Percentiles rank a stretch among this genome's conserved stretches.
These are phyloP conservation scores for Agrotis puta DNA, from an alignment of 2,888 invertebrate species.

Conservation along the genomic window DNA sequence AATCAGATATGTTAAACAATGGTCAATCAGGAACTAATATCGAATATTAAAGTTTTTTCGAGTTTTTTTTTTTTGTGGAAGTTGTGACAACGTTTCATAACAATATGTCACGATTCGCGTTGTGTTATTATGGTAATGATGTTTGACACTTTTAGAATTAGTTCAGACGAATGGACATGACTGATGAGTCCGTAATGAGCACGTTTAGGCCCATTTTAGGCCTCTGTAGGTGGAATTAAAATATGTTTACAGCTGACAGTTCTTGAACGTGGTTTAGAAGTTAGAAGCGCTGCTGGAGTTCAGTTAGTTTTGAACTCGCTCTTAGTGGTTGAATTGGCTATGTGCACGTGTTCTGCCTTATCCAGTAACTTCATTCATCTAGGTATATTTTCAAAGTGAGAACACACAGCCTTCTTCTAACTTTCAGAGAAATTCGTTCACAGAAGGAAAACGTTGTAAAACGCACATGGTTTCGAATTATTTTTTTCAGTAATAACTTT, in stretches of 20 bases:
- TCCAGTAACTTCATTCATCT: constrained; percentile 1
- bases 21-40: constrained; percentile 45
- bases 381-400: constrained; percentile 11
- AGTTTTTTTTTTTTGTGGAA: constrained; percentile 33
- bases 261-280: too few species aligned
- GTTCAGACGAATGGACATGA: constrained; percentile 10
- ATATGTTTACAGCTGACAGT: too few species aligned
- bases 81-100: constrained; percentile 14
- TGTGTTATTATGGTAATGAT: constrained; percentile 40
- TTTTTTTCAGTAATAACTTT: not conserved
- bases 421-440: too few species aligned
- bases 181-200: not conserved
- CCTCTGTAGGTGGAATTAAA: too few species aligned
- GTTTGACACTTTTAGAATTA: constrained; percentile 13
- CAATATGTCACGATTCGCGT: constrained; percentile 56
- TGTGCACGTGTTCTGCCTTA: not conserved
- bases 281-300: too few species aligned
- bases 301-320: too few species aligned
- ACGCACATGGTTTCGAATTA: not conserved
- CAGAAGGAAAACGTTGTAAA: not conserved
- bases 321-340: not conserved
- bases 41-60: constrained; percentile 8
- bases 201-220: not conserved
- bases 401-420: not conserved
- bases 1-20: constrained; percentile 53